These are phyloP conservation scores for Rhyacophila evoluta DNA, from an alignment of 2,888 invertebrate genomes.

Conservation along the genomic window DNA sequence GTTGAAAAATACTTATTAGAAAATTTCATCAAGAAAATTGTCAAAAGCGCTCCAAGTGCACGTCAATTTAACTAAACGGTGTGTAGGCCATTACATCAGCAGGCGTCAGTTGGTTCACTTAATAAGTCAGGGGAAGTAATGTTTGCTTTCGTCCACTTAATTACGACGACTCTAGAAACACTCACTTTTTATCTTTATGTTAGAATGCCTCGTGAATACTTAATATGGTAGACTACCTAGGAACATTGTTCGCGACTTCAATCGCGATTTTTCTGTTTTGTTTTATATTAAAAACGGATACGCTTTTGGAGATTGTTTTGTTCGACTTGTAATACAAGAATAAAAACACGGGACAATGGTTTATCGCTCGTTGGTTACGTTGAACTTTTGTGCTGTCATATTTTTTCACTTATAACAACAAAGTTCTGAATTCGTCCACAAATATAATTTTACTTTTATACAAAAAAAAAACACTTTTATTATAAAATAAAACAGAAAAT, in stretches of 20 bases:
- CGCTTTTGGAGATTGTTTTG: background rate
- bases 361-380: background rate
- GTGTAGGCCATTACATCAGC: background rate
- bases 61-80: constrained; percentile 18
- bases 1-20: constrained; percentile 1
- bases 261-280: background rate
- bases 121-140: constrained; percentile 3
- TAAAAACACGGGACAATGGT: background rate
- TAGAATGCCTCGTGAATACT: constrained; percentile 4
- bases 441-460: no score
- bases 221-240: background rate
- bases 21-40: constrained; percentile 2
- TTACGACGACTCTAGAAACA: constrained; percentile 8
- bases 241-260: background rate
- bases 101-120: constrained; percentile 1
- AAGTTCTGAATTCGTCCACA: no score
- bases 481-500: no score
- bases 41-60: constrained; percentile 7
- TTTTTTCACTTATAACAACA: background rate
- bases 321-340: background rate
- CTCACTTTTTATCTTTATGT: constrained; percentile 17
- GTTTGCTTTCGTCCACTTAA: constrained; percentile 17
- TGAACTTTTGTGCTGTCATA: background rate
- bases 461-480: no score
- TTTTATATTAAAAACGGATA: background rate